These are phyloP conservation scores for Chromoteleia sp. DNA, from an alignment of 2,888 invertebrate species.

Conservation along the genomic window DNA sequence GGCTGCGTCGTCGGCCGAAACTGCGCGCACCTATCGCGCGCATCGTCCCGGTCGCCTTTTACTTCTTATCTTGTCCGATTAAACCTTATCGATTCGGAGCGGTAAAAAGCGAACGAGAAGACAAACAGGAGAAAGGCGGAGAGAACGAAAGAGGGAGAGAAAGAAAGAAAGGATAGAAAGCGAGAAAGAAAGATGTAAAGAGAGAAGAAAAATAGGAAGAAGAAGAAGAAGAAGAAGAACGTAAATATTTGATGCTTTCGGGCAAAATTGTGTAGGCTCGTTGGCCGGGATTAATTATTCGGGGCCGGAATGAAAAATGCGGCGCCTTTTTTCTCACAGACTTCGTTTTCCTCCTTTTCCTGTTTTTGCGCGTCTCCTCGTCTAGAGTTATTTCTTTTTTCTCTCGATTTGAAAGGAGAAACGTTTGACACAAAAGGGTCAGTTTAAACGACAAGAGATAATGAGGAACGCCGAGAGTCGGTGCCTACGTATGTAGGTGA, in stretches of 20 bases:
- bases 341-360: too few species aligned
- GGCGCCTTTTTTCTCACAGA: too few species aligned
- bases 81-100: conserved; percentile 40
- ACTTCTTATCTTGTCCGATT: conserved; percentile 44
- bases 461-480: conserved; percentile 24
- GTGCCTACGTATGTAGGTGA: conserved; percentile 51
- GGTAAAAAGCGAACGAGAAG: background rate
- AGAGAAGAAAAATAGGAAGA: background rate
- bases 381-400: too few species aligned
- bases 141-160: too few species aligned
- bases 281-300: background rate
- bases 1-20: conserved; percentile 20
- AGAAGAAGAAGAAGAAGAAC: background rate
- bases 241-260: conserved; percentile 4
- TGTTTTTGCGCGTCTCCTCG: too few species aligned
- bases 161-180: too few species aligned
- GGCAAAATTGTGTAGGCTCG: background rate
- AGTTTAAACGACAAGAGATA: conserved; percentile 40
- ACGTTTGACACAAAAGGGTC: conserved; percentile 38
- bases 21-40: conserved; percentile 58
- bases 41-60: conserved; percentile 52
- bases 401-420: background rate
- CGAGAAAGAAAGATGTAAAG: too few species aligned
- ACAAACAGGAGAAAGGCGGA: too few species aligned
- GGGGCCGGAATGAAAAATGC: background rate